These are phyloP conservation scores for Menidia menidia DNA, from an alignment of 2,797 vertebrate genomes.

Conservation along the genomic window DNA sequence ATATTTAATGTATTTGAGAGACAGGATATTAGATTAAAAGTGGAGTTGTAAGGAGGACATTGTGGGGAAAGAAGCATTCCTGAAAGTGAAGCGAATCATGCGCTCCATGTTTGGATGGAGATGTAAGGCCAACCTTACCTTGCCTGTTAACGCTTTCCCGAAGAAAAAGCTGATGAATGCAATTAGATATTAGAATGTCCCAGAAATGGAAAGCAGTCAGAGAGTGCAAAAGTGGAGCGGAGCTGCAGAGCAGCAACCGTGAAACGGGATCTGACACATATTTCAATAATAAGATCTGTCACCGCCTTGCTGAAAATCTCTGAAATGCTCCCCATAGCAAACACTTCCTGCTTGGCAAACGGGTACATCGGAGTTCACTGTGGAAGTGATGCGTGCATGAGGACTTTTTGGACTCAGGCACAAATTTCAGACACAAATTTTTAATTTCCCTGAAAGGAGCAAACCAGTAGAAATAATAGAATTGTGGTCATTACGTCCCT, in stretches of 20 bases:
- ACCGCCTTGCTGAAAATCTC: constrained; percentile 28
- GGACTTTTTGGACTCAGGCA: background rate
- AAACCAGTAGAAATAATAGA: background rate
- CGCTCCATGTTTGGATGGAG: constrained; percentile 22
- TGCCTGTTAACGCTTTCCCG: constrained; percentile 9
- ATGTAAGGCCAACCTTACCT: constrained; percentile 13
- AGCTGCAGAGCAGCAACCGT: background rate
- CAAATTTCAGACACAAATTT: background rate
- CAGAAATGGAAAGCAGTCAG: constrained; percentile 1
- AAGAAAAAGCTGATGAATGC: constrained; percentile 8
- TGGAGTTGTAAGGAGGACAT: constrained; percentile 3
- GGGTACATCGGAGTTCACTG: constrained; percentile 36
- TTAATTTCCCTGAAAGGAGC: background rate
- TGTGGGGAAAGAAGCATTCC: constrained; percentile 1
- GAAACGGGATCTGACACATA: constrained; percentile 14
- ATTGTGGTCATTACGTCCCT: background rate
- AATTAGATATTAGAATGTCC: background rate
- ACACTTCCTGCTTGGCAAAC: constrained; percentile 54
- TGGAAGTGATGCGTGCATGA: constrained; percentile 42
- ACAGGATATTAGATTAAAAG: background rate
- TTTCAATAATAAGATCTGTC: constrained; percentile 13
- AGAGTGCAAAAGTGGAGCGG: background rate
- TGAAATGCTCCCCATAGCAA: constrained; percentile 53
- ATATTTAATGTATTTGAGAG: background rate
- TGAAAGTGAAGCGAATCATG: constrained; percentile 3